Evolutionary conservation across 2,888 invertebrate genomes (phyloP), one percentile per base, ranked within the genome.

Genomic region (Amiota minor): DNA sequence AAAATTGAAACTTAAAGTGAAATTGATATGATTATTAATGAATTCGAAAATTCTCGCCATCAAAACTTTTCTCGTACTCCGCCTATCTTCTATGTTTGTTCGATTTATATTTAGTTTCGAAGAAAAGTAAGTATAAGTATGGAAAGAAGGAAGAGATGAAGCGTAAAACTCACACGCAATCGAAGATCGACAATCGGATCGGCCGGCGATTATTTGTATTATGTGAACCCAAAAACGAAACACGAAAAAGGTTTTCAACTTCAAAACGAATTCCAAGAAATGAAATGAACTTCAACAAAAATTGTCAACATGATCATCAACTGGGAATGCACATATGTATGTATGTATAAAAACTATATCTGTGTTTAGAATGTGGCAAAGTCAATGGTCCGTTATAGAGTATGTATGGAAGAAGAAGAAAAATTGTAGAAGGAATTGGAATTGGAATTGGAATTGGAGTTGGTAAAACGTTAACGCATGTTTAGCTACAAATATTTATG

Each of bases 221-320:
- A n/a, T n/a, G n/a, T 35, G 35, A 35, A 35, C 35, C 35, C 35
- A 35, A 35, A 35, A 35, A 35, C 12, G n/a, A 18, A 71, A 50
- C 50, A 55, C 16, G 50, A 64, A 71, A 71, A 78, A 79, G 77
- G 78, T 78, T 80, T 77, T 80, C 79, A 78, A 56, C 53, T 72
- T 23, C 68, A 65, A 70, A 78, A 76, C 74, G 70, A 78, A 74
- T 80, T 77, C 77, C 53, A 74, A 72, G 70, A 77, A 77, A 70
- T 50, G 69, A 72, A 77, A 72, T 71, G 71, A 77, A 72, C 71
- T 75, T 75, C 75, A 72, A 76, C 53, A 71, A 73, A 65, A 68
- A 71, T 47, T 67, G 86, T 86, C 86, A 86, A 86, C 86, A 85
- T 83, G 84, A 83, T 86, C 86, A 86, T 84, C 84, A 84, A 77